Percentiles rank a stretch among this genome's conserved stretches.
phyloP scores from a whole-genome alignment of 2,888 invertebrate species.

The Pachycephus smyrnensis region DNA sequence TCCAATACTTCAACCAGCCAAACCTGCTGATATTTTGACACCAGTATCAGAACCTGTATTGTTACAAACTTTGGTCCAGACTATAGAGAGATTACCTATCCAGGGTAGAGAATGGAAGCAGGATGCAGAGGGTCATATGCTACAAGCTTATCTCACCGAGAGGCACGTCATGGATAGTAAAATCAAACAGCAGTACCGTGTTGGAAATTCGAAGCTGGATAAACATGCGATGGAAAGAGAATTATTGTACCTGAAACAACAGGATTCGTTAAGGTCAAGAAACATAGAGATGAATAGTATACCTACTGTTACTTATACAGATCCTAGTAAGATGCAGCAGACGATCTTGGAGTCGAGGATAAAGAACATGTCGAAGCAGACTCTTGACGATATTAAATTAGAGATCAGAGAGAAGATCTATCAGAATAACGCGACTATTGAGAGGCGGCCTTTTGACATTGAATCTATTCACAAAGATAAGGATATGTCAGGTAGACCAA shows the following conservation, averaged over 20 bases:
- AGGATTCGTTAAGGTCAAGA: slow-evolving; percentile 37
- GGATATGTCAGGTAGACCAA: slow-evolving; percentile 28
- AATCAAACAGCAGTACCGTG: slow-evolving; percentile 73
- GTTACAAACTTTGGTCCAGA: slow-evolving; percentile 74
- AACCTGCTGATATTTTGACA: slow-evolving; percentile 70
- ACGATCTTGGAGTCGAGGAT: slow-evolving; percentile 40
- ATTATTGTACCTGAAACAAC: slow-evolving; percentile 44
- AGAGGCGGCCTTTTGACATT: slow-evolving; percentile 45
- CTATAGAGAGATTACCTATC: slow-evolving; percentile 73
- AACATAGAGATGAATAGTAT: slow-evolving; percentile 41
- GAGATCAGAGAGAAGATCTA: slow-evolving; percentile 49
- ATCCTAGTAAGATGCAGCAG: slow-evolving; percentile 50
- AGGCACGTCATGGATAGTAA: slow-evolving; percentile 78
- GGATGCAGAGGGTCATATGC: slow-evolving; percentile 72
- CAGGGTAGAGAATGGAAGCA: slow-evolving; percentile 70
- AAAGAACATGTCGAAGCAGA: slow-evolving; percentile 39
- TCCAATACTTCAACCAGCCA: slow-evolving; percentile 43
- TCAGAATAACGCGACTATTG: slow-evolving; percentile 41
- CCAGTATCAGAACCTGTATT: slow-evolving; percentile 75
- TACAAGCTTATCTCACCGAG: slow-evolving; percentile 81
- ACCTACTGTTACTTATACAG: slow-evolving; percentile 54
- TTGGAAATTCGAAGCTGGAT: slow-evolving; percentile 45
- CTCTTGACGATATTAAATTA: slow-evolving; percentile 46
- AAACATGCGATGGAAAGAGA: slow-evolving; percentile 38
- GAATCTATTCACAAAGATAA: slow-evolving; percentile 47